These are phyloP conservation scores for Callitettix versicolor DNA, from an alignment of 1,140 invertebrate genomes.

Conservation along the genomic window DNA sequence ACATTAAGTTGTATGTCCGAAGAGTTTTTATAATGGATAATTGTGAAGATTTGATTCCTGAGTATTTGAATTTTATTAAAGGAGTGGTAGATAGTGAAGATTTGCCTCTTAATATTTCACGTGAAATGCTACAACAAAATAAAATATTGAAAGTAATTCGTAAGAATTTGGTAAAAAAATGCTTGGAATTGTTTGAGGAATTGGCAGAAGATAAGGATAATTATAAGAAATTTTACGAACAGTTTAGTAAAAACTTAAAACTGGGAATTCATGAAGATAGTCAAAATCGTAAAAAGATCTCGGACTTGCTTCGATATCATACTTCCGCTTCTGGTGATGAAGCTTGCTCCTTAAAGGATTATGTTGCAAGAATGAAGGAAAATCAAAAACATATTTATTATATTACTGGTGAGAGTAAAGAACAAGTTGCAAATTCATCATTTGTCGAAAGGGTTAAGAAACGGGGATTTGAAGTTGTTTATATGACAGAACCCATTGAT, in stretches of 20 bases:
- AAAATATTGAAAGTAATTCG: conserved; percentile 97
- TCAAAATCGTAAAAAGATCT: conserved; percentile 85
- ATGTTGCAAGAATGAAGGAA: conserved; percentile 95
- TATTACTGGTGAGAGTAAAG: conserved; percentile 93
- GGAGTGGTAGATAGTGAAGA: conserved; percentile 98
- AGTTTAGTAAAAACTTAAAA: conserved; percentile 96
- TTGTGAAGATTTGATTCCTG: conserved; percentile 95
- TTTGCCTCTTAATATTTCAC: conserved; percentile 93
- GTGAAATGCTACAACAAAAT: conserved; percentile 98
- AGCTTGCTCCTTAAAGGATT: conserved; percentile 84
- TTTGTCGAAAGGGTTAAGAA: conserved; percentile 97
- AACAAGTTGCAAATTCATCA: conserved; percentile 89
- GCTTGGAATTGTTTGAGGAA: conserved; percentile 91
- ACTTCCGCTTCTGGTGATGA: conserved; percentile 93
- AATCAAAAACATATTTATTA: conserved; percentile 97
- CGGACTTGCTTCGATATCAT: conserved; percentile 85
- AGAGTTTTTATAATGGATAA: conserved; percentile 99
- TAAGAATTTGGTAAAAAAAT: conserved; percentile 98
- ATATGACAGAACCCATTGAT: conserved; percentile 98
- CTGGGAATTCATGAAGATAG: conserved; percentile 96
- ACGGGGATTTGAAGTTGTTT: conserved; percentile 93
- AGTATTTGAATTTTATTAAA: conserved; percentile 93
- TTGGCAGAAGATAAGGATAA: conserved; percentile 91
- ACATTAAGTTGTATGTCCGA: conserved; percentile 95
- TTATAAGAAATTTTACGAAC: conserved; percentile 98